Conservation (phyloP, 2,113 vertebrate species). For the Turnix velox region DNA sequence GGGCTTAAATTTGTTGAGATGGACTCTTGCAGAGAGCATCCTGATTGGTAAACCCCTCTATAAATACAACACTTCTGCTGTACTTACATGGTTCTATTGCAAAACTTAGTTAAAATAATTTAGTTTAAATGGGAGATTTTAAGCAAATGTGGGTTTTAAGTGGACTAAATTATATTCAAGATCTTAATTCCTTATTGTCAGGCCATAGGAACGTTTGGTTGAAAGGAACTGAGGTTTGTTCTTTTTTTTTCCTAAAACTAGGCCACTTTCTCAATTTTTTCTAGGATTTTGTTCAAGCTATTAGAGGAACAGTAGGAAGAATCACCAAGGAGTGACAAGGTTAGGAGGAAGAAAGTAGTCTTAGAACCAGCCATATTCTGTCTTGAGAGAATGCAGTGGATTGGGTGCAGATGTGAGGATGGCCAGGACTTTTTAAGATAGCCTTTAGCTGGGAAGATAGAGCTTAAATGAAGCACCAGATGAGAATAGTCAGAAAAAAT, state of each 20-base stretch:
- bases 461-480: background rate
- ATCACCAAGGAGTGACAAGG: background rate
- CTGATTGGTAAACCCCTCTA: rapidly evolving
- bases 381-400: too few species aligned
- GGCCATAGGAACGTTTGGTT: rapidly evolving
- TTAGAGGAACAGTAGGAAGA: background rate
- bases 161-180: background rate
- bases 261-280: background rate
- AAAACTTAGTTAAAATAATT: background rate
- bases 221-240: background rate
- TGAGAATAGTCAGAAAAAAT: background rate
- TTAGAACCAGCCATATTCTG: background rate
- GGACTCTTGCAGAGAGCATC: background rate
- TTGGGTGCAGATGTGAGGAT: background rate
- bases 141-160: background rate
- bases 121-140: background rate
- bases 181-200: background rate
- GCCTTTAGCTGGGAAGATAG: background rate
- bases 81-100: background rate
- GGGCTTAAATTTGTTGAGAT: background rate
- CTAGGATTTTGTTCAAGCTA: background rate
- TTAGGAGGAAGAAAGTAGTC: background rate
- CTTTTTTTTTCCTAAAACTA: background rate
- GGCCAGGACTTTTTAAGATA: background rate
- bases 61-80: background rate